Percentiles rank a stretch among this genome's conserved stretches.
These are phyloP conservation scores for Drosophila borborema DNA, from an alignment of 2,888 invertebrate species.

Conservation along the genomic window DNA sequence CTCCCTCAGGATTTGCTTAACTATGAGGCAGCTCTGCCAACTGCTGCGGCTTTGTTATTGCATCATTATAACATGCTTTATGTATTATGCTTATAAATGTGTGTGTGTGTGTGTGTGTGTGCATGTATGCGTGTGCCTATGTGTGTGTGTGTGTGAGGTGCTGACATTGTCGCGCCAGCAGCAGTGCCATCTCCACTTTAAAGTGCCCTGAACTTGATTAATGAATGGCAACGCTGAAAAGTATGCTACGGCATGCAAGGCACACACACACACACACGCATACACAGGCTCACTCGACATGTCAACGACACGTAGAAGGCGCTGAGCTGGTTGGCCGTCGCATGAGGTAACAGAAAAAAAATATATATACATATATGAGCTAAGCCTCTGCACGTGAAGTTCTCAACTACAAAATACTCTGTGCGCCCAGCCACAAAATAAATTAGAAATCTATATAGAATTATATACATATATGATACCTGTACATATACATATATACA, in stretches of 20 bases:
- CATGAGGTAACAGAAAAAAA: constrained; percentile 36
- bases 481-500: too few species aligned
- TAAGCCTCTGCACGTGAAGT: neutral
- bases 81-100: constrained; percentile 22
- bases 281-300: constrained; percentile 51
- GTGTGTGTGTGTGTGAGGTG: constrained; percentile 11
- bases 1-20: constrained; percentile 58
- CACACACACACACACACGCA: constrained; percentile 32
- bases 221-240: constrained; percentile 74
- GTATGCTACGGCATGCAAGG: constrained; percentile 64
- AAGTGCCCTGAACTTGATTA: constrained; percentile 79
- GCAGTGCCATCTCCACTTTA: constrained; percentile 65
- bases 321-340: constrained; percentile 1
- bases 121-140: constrained; percentile 2
- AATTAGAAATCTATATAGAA: neutral
- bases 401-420: constrained; percentile 4
- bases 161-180: constrained; percentile 45
- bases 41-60: constrained; percentile 73
- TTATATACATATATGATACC: too few species aligned
- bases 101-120: constrained; percentile 8
- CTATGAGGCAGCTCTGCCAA: constrained; percentile 33
- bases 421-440: neutral
- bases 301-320: constrained; percentile 66
- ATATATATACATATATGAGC: neutral
- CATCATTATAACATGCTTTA: constrained; percentile 74